Conservation (phyloP, 2,888 invertebrate species). For the Theretra japonica region DNA sequence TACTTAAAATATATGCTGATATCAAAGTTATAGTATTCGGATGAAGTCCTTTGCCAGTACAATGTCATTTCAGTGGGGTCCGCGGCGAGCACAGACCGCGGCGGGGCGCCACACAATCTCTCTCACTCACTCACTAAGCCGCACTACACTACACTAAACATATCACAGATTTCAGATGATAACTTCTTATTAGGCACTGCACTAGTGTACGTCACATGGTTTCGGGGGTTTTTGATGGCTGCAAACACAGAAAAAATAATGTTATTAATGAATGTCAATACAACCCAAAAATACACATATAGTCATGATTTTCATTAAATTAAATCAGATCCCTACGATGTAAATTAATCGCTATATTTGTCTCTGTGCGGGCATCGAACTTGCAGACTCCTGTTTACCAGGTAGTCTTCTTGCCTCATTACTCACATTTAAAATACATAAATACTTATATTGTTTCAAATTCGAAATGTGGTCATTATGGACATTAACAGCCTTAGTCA, state of each 20-base stretch:
- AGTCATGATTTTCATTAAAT: too few species aligned
- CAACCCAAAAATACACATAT: not conserved
- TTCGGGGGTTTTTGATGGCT: not conserved
- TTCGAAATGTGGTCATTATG: too few species aligned
- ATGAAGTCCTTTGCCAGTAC: constrained; percentile 27
- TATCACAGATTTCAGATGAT: constrained; percentile 2
- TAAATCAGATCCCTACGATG: too few species aligned
- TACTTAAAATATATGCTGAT: constrained; percentile 2
- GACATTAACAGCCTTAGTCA: too few species aligned
- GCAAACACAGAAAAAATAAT: not conserved
- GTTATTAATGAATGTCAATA: not conserved
- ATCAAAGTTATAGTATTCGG: not conserved
- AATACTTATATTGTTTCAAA: too few species aligned
- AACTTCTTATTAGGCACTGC: constrained; percentile 11
- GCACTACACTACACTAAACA: constrained; percentile 23
- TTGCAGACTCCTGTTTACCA: too few species aligned
- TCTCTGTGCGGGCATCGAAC: too few species aligned
- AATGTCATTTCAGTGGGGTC: constrained; percentile 28
- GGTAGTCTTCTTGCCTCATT: too few species aligned
- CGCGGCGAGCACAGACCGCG: constrained; percentile 11
- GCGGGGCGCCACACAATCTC: not conserved
- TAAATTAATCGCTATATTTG: too few species aligned
- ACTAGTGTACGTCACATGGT: constrained; percentile 11
- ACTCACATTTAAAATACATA: too few species aligned
- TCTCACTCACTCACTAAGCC: not conserved